Conservation (phyloP, 1,140 invertebrate genomes). For the Chrysopa pallens region DNA sequence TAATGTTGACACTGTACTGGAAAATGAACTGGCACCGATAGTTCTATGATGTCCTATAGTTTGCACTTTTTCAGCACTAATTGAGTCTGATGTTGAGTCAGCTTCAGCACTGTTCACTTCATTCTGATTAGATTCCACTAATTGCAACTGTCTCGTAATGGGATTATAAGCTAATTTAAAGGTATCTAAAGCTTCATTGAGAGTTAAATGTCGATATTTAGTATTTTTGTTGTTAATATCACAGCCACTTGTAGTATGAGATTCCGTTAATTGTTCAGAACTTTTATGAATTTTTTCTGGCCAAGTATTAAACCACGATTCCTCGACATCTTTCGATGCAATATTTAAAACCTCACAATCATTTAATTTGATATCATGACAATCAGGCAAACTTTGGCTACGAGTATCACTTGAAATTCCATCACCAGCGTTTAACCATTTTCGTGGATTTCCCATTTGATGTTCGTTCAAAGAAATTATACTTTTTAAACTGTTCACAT, state of each 20-base stretch:
- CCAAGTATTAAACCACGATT: constrained; percentile 23
- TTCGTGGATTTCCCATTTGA: not conserved
- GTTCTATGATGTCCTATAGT: constrained; percentile 24
- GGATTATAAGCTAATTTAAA: constrained; percentile 32
- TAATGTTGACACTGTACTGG: constrained; percentile 29
- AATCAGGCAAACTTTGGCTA: constrained; percentile 13
- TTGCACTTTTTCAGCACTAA: constrained; percentile 10
- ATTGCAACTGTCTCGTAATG: constrained; percentile 25
- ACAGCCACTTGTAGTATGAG: constrained; percentile 7
- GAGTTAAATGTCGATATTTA: constrained; percentile 10
- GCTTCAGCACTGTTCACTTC: constrained; percentile 9
- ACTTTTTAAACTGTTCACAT: too few relatives aligned
- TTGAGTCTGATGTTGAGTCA: constrained; percentile 1
- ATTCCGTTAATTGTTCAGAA: not conserved
- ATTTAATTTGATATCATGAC: constrained; percentile 6
- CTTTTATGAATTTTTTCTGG: constrained; percentile 14
- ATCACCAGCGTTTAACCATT: not conserved
- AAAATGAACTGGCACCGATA: constrained; percentile 24
- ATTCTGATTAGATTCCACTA: constrained; percentile 7
- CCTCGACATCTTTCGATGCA: constrained; percentile 7
- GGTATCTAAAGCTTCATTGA: constrained; percentile 29
- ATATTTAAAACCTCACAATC: constrained; percentile 8
- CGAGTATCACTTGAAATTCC: constrained; percentile 7
- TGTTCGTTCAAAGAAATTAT: not conserved
- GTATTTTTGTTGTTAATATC: constrained; percentile 6